Evolutionary conservation across 2,113 vertebrate genomes (phyloP), one percentile per base, ranked within the genome.

Genomic region (Smithornis capensis): DNA sequence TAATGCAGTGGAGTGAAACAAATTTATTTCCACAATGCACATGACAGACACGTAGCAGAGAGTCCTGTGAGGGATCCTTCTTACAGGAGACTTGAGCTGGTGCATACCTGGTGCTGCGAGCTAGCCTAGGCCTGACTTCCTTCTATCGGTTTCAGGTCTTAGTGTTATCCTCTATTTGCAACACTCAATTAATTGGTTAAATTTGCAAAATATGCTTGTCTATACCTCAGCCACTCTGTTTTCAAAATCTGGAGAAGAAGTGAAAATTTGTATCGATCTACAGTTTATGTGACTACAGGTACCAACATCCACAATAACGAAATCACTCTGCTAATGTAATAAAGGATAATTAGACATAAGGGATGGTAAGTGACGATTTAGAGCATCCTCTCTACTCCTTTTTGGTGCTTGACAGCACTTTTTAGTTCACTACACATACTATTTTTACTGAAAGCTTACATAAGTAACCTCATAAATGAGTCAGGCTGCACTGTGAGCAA

Each of bases 381-480:
- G 44, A 80, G 21, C 60, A 75, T 38, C 38, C 14, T 53, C 52
- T 65, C 38, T 70, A 21, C 37, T 77, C 35, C 22, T 31, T 53
- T 84, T 87, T 81, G n/a, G 62, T 53, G n/a, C 33, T 87, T 78
- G 15, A 23, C 31, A 89, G 21, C 7, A 62, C 4, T 9, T 75
- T 84, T 59, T 59, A 55, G 11, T 31, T 77, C 64, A 45, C 37
- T 90, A 27, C 15, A 59, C 22, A 5, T 29, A 22, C 18, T 71
- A 12, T 47, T 78, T 75, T 63, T 84, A 78, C 44, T 38, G 45
- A 55, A 65, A 23, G n/a, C 55, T 95, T 90, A 80, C 15, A 12
- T 40, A 91, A 94, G n/a, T 29, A 91, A 70, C 38, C 33, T 77
- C 50, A 53, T 65, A 73, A 81, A 80, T 84, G 52, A 77, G 29